phyloP scores from a whole-genome alignment of 1,140 invertebrate species.

The Thaumetopoea pityocampa region DNA sequence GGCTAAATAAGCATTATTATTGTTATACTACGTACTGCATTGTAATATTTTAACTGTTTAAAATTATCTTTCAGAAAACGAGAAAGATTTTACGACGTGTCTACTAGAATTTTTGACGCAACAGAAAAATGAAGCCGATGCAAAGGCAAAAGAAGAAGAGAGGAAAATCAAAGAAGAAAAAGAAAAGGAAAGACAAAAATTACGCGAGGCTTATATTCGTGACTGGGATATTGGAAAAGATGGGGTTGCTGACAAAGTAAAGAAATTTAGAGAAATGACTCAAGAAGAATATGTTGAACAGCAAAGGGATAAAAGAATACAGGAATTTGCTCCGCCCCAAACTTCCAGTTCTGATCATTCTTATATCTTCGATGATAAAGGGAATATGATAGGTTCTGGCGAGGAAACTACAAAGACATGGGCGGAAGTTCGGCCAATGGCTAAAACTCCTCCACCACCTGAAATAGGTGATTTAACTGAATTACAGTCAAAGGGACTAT shows the following conservation, averaged over 20 bases:
- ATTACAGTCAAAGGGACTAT: slow-evolving; percentile 46
- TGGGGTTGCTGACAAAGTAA: slow-evolving; percentile 58
- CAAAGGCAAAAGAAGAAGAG: slow-evolving; percentile 67
- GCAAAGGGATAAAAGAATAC: slow-evolving; percentile 79
- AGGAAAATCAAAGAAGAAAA: slow-evolving; percentile 57
- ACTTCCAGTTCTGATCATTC: slow-evolving; percentile 35
- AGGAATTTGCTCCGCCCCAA: slow-evolving; percentile 81
- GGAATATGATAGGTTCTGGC: slow-evolving; percentile 27
- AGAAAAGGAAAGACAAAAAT: slow-evolving; percentile 66
- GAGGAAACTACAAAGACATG: slow-evolving; percentile 36
- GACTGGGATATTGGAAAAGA: slow-evolving; percentile 84
- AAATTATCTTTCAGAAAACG: slow-evolving; percentile 65
- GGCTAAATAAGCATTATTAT: no score
- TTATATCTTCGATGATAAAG: slow-evolving; percentile 50
- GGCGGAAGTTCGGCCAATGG: slow-evolving; percentile 54
- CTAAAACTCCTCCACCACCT: slow-evolving; percentile 43
- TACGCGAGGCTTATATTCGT: slow-evolving; percentile 77
- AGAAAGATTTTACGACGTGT: slow-evolving; percentile 57
- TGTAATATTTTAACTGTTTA: no score
- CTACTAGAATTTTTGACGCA: slow-evolving; percentile 71
- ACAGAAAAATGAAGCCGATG: slow-evolving; percentile 67
- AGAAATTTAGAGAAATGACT: slow-evolving; percentile 79
- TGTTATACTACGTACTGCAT: no score
- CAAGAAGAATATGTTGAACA: slow-evolving; percentile 89
- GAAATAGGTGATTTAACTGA: slow-evolving; percentile 38